Conservation (phyloP, 1,140 invertebrate genomes). For the Drosophila rufa region DNA sequence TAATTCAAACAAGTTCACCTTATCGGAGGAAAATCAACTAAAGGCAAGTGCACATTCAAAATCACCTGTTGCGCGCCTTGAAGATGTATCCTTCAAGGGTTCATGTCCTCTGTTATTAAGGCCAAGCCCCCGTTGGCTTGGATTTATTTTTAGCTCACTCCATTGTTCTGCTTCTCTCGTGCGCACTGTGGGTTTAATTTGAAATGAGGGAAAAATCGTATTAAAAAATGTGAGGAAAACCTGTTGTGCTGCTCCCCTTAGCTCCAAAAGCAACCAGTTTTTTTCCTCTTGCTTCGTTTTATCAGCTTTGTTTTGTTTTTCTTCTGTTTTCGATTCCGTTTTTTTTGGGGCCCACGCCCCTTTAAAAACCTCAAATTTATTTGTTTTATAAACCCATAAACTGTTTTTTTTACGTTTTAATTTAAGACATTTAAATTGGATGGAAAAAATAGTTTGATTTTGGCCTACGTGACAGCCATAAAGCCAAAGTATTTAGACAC, state of each 20-base stretch:
- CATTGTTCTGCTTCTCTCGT: conserved; percentile 36
- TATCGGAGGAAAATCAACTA: background rate
- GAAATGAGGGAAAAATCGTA: conserved; percentile 24
- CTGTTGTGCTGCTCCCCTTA: conserved; percentile 20
- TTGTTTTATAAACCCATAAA: conserved; percentile 45
- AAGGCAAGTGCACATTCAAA: background rate
- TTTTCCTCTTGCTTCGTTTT: conserved; percentile 42
- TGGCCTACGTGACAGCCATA: conserved; percentile 68
- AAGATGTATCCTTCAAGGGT: conserved; percentile 11
- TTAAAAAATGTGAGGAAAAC: conserved; percentile 46
- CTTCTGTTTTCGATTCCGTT: conserved; percentile 22
- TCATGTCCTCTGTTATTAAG: conserved; percentile 9
- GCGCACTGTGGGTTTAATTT: conserved; percentile 41
- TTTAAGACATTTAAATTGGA: conserved; percentile 51
- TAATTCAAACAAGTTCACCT: conserved; percentile 1
- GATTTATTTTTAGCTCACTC: conserved; percentile 39
- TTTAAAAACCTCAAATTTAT: conserved; percentile 36
- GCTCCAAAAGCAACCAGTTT: conserved; percentile 59
- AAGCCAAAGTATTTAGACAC: conserved; percentile 14
- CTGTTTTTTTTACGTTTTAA: conserved; percentile 49
- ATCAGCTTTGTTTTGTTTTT: conserved; percentile 46
- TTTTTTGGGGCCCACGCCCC: conserved; percentile 41
- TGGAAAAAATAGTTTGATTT: conserved; percentile 16
- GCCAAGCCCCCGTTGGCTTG: conserved; percentile 18
- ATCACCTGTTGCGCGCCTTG: conserved; percentile 34